A percentile compares a stretch with the other conserved stretches of the same genome.
phyloP scores from a whole-genome alignment of 1,140 invertebrate genomes.

The Caerostris darwini region DNA sequence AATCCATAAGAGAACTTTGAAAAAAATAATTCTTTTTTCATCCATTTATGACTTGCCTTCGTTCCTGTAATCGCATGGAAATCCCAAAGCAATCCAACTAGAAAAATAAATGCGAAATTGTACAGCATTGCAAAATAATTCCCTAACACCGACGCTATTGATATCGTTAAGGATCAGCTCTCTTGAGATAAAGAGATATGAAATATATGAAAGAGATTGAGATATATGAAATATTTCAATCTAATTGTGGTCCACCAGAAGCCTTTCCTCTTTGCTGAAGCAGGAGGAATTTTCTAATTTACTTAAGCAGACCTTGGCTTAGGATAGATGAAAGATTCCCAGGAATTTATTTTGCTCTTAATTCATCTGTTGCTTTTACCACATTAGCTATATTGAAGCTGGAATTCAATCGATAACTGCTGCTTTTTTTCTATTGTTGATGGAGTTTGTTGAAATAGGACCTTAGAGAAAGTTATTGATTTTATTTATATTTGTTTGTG shows the following conservation, averaged over 20 bases:
- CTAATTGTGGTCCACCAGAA: background rate
- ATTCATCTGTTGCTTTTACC: constrained; percentile 20
- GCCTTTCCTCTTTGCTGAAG: background rate
- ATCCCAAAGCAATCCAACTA: too few species aligned
- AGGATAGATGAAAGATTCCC: constrained; percentile 5
- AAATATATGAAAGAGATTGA: too few species aligned
- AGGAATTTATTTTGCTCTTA: constrained; percentile 24
- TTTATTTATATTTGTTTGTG: too few species aligned
- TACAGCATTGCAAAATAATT: too few species aligned
- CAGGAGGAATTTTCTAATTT: constrained; percentile 18
- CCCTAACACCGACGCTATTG: background rate
- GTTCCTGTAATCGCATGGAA: too few species aligned
- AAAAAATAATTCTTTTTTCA: too few species aligned
- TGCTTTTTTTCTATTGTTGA: constrained; percentile 10
- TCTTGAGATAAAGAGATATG: background rate
- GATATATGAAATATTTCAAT: too few species aligned
- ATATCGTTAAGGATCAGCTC: background rate
- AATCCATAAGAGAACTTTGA: too few species aligned
- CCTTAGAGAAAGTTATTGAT: too few species aligned
- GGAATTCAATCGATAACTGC: constrained; percentile 10
- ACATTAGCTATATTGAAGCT: constrained; percentile 6
- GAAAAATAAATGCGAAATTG: too few species aligned
- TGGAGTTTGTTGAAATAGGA: background rate
- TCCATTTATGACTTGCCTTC: too few species aligned
- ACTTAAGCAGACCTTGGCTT: background rate